Base-by-base conservation (phyloP, 2,113 vertebrate species). In the Penelope pileata region DNA sequence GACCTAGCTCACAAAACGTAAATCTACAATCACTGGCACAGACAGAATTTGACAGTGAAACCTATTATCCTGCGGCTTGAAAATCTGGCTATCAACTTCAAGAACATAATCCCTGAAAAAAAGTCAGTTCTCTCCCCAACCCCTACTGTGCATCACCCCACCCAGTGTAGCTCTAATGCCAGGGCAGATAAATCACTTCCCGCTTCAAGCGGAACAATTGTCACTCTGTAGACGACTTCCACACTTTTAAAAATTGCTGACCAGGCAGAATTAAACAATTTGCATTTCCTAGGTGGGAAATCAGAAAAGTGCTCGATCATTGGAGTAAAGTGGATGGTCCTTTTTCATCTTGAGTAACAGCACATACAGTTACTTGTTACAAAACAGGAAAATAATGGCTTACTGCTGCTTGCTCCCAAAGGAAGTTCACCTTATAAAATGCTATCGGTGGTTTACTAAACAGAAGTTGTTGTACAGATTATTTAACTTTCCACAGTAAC, bases 221-320 rank as follows among this genome's bases (percentile, higher is more conserved):
- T 36, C 48, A 6, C 24, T 83, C 73, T 53, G 48, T 50, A 88
- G 79, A 19, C 42, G n/a, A 80, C 83, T 32, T 51, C 45, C 66
- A 68, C 23, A 16, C 36, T 83, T 88, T 12, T 34, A 75, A 16
- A 59, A 82, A 60, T 18, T 30, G 19, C 36, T 12, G 12, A 48
- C 51, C 40, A 40, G 42, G 47, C 12, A 29, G 30, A 86, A 43
- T 40, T 38, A 34, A 0, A 15, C 0, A 0, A 62, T 51, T 24
- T 83, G 19, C 2, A 17, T 43, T 68, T 62, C 36, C 36, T 56
- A 53, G 43, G 59, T 56, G 59, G 64, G 62, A 83, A 73, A 34
- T 14, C 36, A 78, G 83, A 24, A 86, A 79, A 63, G 12, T 48
- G n/a, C 36, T 84, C 29, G 26, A 12, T 16, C 15, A 72, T 3